Base-by-base conservation (phyloP, 2,888 invertebrate genomes). In the Nomada goodeniana region DNA sequence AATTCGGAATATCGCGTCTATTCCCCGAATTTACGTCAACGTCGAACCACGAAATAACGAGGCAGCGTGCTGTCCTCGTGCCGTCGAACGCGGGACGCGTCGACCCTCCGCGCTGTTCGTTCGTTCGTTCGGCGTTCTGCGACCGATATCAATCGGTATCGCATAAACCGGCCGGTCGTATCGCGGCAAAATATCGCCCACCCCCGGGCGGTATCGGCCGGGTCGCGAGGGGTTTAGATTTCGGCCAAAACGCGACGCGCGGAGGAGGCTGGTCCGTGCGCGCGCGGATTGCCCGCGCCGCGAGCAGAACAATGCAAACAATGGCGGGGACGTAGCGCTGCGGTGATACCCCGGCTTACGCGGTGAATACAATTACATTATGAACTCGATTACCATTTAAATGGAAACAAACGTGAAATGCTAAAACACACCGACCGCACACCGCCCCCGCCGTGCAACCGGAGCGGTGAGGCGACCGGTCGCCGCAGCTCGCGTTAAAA, bases 341-440 rank as follows among this genome's bases (percentile, higher is more conserved):
- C 88, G 91, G 91, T 91, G 92, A 91, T 92, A 91, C 91, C 91
- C 90, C 80, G 91, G 93, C 93, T 93, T 93, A 93, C 91, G 90
- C 89, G 90, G 87, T 91, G 93, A 93, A 93, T 93, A 93, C 93
- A 93, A 93, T 93, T 93, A 93, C 93, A 93, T 93, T 93, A 92
- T 93, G 92, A 92, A 93, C 93, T 92, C 93, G 93, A 93, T 93
- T 93, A 93, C 93, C 93, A 93, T 93, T 93, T 93, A 93, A 93
- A 93, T 93, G 93, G 93, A 93, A 93, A 93, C 93, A 93, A 93
- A 93, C 93, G 93, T 92, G 92, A 92, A 93, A 92, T 91, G 93
- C 92, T 93, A 92, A 93, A 93, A 93, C 92, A 91, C 91, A 91
- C 89, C 88, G 85, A 84, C 86, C 83, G 79, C 83, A 78, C 82